A percentile compares a stretch with the other conserved stretches of the same genome.
Conservation (phyloP, 1,140 invertebrate species). For the Conus ventricosus region DNA sequence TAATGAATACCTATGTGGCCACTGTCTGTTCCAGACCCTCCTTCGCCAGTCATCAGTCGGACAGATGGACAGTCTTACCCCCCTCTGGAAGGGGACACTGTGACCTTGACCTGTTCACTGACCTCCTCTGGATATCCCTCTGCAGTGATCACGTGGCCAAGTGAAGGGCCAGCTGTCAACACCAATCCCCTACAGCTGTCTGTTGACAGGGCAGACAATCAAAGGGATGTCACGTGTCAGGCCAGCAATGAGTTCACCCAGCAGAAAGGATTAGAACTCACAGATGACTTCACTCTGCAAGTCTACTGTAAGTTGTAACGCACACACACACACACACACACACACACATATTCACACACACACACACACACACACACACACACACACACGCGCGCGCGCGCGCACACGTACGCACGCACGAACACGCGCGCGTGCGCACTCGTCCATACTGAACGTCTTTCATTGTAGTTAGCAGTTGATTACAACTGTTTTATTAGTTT, state of each 20-base stretch:
- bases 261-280: background rate
- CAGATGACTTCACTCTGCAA: background rate
- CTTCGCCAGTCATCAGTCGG: background rate
- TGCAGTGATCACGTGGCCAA: background rate
- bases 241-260: background rate
- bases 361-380: background rate
- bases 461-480: no score
- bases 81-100: background rate
- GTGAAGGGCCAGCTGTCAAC: background rate
- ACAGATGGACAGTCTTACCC: background rate
- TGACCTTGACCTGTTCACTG: background rate
- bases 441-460: no score
- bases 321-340: background rate
- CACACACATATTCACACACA: no score
- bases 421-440: no score
- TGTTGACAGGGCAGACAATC: background rate
- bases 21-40: background rate
- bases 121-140: background rate
- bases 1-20: background rate
- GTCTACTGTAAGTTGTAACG: background rate
- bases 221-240: background rate
- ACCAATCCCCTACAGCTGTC: background rate
- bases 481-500: no score
- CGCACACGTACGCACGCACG: background rate
- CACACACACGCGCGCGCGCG: background rate